Conservation (phyloP, 2,797 vertebrate genomes). For the Syngnathus acus region DNA sequence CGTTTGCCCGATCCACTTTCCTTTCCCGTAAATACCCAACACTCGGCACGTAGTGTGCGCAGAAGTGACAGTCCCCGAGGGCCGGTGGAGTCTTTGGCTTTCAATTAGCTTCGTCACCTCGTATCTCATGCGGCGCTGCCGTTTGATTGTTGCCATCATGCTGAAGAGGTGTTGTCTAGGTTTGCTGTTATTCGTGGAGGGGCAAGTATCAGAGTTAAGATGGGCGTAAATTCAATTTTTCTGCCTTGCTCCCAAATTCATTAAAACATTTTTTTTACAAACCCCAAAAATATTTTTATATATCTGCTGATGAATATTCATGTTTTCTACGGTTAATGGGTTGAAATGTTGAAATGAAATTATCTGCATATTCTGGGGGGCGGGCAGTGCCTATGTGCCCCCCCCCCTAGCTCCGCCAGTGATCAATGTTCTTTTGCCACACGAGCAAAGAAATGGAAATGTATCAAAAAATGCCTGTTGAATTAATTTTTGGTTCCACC, state of each 20-base stretch:
- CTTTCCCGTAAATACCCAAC: constrained; percentile 46
- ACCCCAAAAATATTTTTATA: too few relatives aligned
- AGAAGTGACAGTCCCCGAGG: constrained; percentile 42
- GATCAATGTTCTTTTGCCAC: not conserved
- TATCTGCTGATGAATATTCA: too few relatives aligned
- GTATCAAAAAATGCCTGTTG: not conserved
- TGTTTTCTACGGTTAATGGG: too few relatives aligned
- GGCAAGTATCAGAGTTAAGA: not conserved
- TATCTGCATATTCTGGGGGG: too few relatives aligned
- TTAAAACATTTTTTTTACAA: too few relatives aligned
- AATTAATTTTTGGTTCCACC: not conserved
- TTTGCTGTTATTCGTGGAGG: constrained; percentile 23
- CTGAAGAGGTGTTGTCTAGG: constrained; percentile 18
- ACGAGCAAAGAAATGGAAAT: not conserved
- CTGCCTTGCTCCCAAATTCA: too few relatives aligned
- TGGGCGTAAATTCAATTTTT: too few relatives aligned
- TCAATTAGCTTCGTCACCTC: constrained; percentile 57
- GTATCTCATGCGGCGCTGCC: constrained; percentile 17
- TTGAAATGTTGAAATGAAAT: too few relatives aligned
- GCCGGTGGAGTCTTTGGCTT: constrained; percentile 54
- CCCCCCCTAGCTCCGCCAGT: too few relatives aligned
- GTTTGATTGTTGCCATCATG: constrained; percentile 37
- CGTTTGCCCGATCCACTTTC: constrained; percentile 59
- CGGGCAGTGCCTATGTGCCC: too few relatives aligned
- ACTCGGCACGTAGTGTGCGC: constrained; percentile 46